phyloP scores from a whole-genome alignment of 2,888 invertebrate genomes.

The Cetonia aurata region DNA sequence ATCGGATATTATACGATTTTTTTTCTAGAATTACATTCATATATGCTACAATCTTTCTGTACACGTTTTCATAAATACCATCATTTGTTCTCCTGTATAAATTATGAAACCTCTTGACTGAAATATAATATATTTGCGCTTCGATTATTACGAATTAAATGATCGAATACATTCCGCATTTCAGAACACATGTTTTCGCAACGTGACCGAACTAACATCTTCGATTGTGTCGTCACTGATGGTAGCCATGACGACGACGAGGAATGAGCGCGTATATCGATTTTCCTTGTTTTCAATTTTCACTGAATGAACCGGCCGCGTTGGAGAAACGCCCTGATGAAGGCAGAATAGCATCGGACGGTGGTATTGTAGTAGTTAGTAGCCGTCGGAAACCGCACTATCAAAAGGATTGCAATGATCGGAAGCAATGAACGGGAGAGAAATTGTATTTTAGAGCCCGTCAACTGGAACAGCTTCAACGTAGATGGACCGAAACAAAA shows the following conservation, averaged over 20 bases:
- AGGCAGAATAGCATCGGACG: background rate
- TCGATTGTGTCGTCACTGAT: constrained; percentile 9
- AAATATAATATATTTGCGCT: background rate
- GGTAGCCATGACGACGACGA: constrained; percentile 20
- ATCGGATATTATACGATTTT: no score
- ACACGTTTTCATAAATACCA: no score
- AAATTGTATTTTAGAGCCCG: background rate
- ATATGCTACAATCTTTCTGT: no score
- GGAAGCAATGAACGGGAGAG: constrained; percentile 9
- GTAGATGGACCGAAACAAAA: background rate
- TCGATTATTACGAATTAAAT: background rate
- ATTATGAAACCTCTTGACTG: no score
- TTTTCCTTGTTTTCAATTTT: constrained; percentile 36
- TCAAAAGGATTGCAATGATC: constrained; percentile 5
- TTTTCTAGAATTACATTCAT: no score
- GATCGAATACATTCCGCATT: no score
- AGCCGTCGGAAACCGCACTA: constrained; percentile 9
- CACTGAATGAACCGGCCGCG: constrained; percentile 20
- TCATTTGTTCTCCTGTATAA: no score
- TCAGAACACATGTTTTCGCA: constrained; percentile 22
- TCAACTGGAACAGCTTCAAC: background rate
- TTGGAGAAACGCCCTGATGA: background rate
- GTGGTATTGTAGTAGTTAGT: background rate
- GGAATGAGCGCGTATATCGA: constrained; percentile 22
- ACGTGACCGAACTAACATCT: constrained; percentile 15